Percentiles rank a stretch among this genome's conserved stretches.
phyloP scores from a whole-genome alignment of 2,113 vertebrate genomes.

The Heteronetta atricapilla region DNA sequence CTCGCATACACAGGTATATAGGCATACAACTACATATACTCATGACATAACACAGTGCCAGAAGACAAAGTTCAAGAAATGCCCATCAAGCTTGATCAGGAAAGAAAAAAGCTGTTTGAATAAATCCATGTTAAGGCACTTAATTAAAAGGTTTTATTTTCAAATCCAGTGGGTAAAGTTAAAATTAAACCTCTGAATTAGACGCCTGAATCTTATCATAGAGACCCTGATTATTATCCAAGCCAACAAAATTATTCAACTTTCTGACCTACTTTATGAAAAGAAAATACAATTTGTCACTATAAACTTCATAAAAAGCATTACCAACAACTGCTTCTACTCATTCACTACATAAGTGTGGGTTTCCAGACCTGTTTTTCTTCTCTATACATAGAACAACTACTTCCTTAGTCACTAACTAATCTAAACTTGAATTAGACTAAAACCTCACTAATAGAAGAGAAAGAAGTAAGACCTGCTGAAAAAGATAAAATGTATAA shows the following conservation, averaged over 20 bases:
- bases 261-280: neutral
- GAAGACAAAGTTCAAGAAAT: neutral
- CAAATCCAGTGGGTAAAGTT: neutral
- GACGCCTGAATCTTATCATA: neutral
- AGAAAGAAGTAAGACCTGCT: neutral
- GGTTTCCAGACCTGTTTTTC: neutral
- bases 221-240: neutral
- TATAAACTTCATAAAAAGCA: neutral
- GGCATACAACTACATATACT: neutral
- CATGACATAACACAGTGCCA: neutral
- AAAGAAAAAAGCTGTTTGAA: neutral
- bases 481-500: neutral
- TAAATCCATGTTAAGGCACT: neutral
- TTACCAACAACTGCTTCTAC: neutral
- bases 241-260: neutral
- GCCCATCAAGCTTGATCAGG: neutral
- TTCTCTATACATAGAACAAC: neutral
- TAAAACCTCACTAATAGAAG: neutral
- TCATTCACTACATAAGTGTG: neutral
- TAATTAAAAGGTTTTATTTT: neutral
- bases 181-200: neutral
- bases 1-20: neutral
- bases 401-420: neutral
- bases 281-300: neutral
- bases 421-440: neutral